Base-by-base conservation (phyloP, 92 coral and sea anemone genomes). In the Porites lobata region DNA sequence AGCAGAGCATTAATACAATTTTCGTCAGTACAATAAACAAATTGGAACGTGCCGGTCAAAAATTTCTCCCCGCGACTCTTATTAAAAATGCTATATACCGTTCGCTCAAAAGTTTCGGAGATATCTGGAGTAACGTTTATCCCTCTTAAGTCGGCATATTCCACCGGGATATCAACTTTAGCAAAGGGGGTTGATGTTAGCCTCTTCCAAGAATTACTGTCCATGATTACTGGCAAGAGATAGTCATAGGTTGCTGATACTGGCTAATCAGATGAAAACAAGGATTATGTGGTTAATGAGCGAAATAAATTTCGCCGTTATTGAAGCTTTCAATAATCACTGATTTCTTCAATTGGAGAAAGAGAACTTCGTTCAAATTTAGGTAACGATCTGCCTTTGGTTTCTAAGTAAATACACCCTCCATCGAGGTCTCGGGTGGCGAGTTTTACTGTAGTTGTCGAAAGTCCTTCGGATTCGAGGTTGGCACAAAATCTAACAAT, bases 91-190 rank as follows among this genome's bases (percentile, higher is more conserved):
- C 90, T 17, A 82, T 88, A 58, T 80, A 61, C n/a, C 90, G 32
- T 29, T 29, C 32, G 32, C 32, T 29, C 32, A 29, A 29, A 29
- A 29, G 32, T 29, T 29, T 29, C 51, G 9, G 92, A 90, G n/a
- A 84, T 88, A n/a, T 85, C 82, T 53, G 92, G 92, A 32, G 92
- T 92, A 4, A 88, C 77, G 32, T 61, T 92, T 88, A 22, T 92
- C 53, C 88, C 94, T 47, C 90, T 78, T 47, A 73, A 88, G 77
- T 92, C 84, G 8, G 57, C 51, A 32, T 76, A 52, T 66, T 84
- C 84, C 19, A 73, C 70, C 32, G 43, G 70, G 26, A 21, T 65
- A 6, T 65, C 70, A 21, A 65, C 70, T 69, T 78, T 50, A 62
- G 85, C 50, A 2, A 52, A 80, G 66, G 22, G 85, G 72, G 65